Percentiles rank a stretch among this genome's conserved stretches.
These are phyloP conservation scores for Equus przewalskii DNA, from an alignment of 2,113 vertebrate species.

Conservation along the genomic window DNA sequence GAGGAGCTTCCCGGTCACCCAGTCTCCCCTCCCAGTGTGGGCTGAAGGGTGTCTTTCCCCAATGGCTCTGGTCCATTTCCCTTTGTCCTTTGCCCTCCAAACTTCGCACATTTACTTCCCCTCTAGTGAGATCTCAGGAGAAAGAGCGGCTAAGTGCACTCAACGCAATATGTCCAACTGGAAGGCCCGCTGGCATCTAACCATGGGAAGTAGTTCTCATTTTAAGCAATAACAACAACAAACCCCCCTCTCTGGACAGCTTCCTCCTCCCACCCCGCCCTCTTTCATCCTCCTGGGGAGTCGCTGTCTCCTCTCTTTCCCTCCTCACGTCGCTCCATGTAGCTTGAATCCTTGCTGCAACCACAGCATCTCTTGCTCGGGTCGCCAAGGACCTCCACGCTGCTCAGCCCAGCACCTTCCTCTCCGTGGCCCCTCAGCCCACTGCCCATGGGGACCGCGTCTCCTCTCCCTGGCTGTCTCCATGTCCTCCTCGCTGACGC, in stretches of 20 bases:
- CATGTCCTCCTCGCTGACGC: too few relatives aligned
- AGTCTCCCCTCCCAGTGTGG: not conserved
- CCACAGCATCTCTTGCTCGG: not conserved
- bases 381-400: not conserved
- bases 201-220: not conserved
- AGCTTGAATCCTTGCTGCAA: not conserved
- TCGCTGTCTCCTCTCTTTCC: not conserved
- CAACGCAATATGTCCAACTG: rapidly evolving
- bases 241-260: not conserved
- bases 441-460: too few relatives aligned
- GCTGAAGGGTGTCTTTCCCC: not conserved
- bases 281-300: not conserved
- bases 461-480: too few relatives aligned
- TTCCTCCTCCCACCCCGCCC: not conserved
- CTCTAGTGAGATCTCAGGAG: not conserved
- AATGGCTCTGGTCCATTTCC: not conserved
- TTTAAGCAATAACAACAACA: not conserved
- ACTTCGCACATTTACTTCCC: not conserved
- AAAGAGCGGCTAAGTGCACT: not conserved
- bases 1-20: not conserved
- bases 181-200: not conserved
- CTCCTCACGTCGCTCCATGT: too few relatives aligned
- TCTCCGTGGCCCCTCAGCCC: not conserved
- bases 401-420: rapidly evolving
- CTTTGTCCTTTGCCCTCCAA: not conserved